Evolutionary conservation across 2,888 invertebrate genomes (phyloP), one percentile per base, ranked within the genome.

Genomic region (Acanthosepion lycidas): DNA sequence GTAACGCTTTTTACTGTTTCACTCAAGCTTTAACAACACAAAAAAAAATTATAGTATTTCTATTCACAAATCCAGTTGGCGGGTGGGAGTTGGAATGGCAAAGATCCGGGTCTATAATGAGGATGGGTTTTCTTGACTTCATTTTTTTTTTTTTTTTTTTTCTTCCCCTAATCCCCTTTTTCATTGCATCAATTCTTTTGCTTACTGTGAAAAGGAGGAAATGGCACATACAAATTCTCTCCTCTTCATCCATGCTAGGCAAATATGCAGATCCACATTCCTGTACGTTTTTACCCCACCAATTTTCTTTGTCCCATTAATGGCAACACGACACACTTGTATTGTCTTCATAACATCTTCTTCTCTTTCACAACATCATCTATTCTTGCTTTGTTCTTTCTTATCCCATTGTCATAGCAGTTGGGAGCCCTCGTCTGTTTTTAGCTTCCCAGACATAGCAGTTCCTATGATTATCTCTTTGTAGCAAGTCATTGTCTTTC

Each of bases 211-310:
- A 78, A 33, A 78, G 78, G n/a, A 42, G 42, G 78, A 78, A 78
- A n/a, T 4, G 33, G 33, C 78, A 78, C 78, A 78, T 78, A 78
- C 15, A 78, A 78, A 6, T 78, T 78, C 78, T 78, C 15, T 15
- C 78, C 78, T 9, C 4, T 78, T n/a, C n/a, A 78, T 5, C 5
- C 12, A 12, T 59, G 59, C 6, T 59, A 59, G 78, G 33, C 78
- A 78, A 78, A 78, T 78, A n/a, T 78, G 78, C 78, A n/a, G n/a
- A 78, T n/a, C n/a, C 78, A 33, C 78, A 78, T 78, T 78, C 78
- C 78, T n/a, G n/a, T 12, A 78, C 78, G n/a, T 78, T 59, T 59
- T 23, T 59, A 23, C 23, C 20, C 42, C 1, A 42, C 42, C 42
- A 42, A 42, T 23, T 20, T 55, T 55, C 59, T 59, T 78, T 78